Evolutionary conservation across 2,113 vertebrate species (phyloP).

Genomic region (Neodontobutis hainanensis): DNA sequence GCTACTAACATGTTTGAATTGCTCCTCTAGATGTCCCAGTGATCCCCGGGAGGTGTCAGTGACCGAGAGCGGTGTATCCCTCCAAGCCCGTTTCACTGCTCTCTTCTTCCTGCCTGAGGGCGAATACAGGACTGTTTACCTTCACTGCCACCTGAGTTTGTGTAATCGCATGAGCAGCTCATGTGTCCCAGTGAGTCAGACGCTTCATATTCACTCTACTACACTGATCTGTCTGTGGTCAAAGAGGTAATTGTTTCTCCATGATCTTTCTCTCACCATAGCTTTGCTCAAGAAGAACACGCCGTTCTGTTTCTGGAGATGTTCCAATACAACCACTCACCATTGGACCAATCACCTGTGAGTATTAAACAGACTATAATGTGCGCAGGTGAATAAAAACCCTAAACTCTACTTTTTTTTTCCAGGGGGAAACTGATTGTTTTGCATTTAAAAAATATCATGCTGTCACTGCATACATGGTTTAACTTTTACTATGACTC

Average conservation of each 20-base stretch:
- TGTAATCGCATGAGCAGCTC: conserved; percentile 18
- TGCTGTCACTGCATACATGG: background rate
- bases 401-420: background rate
- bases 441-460: background rate
- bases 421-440: conserved; percentile 31
- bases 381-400: background rate
- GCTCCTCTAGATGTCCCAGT: conserved; percentile 57
- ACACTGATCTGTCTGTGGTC: background rate
- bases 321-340: conserved; percentile 12
- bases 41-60: conserved; percentile 46
- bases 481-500: too few relatives aligned
- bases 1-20: background rate
- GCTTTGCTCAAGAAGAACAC: conserved; percentile 34
- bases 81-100: conserved; percentile 54
- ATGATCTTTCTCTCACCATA: conserved; percentile 3
- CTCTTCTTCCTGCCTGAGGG: conserved; percentile 40
- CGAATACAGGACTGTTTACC: conserved; percentile 29
- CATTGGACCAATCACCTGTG: conserved; percentile 61
- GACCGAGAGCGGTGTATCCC: conserved; percentile 54
- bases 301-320: conserved; percentile 42
- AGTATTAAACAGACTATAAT: conserved; percentile 14
- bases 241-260: background rate
- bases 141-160: conserved; percentile 60
- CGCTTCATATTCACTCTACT: background rate
- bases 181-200: conserved; percentile 52